Percentiles rank a stretch among this genome's conserved stretches.
phyloP scores from a whole-genome alignment of 1,140 invertebrate genomes.

The Bemisia tabaci region DNA sequence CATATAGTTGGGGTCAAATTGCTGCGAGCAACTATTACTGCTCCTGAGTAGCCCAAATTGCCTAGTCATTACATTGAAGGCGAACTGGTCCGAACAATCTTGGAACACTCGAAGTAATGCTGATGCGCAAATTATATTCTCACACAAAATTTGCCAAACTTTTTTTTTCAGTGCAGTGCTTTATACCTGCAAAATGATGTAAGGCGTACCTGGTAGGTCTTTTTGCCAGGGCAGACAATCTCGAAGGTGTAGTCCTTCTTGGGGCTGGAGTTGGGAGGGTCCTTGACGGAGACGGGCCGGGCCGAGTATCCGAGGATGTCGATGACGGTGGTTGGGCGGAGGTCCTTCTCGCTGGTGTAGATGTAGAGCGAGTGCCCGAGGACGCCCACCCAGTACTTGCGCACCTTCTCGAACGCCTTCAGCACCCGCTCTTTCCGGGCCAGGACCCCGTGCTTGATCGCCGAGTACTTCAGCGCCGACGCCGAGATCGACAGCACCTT shows the following conservation, averaged over 20 bases:
- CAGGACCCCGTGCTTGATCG: conserved; percentile 16
- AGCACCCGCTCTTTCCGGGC: conserved; percentile 17
- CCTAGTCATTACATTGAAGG: too few species aligned
- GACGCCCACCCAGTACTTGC: conserved; percentile 18
- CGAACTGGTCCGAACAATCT: too few species aligned
- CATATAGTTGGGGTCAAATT: too few species aligned
- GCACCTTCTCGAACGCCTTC: conserved; percentile 17
- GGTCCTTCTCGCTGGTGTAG: conserved; percentile 16
- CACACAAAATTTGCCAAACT: too few species aligned
- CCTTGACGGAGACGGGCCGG: conserved; percentile 5
- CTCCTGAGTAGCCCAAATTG: too few species aligned
- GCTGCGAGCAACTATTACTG: too few species aligned
- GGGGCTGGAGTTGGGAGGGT: background rate
- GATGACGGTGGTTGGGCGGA: conserved; percentile 12
- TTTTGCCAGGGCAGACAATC: conserved; percentile 20
- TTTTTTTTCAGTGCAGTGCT: too few species aligned
- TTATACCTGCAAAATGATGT: too few species aligned
- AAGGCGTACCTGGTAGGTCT: conserved; percentile 22
- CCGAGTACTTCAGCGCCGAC: conserved; percentile 18
- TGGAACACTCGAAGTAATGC: too few species aligned
- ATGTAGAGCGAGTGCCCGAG: conserved; percentile 16
- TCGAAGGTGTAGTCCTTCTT: conserved; percentile 19
- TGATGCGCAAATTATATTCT: too few species aligned
- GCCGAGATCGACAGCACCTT: conserved; percentile 17
- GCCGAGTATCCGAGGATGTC: conserved; percentile 18